Evolutionary conservation across 2,797 vertebrate genomes (phyloP), one percentile per base, ranked within the genome.

Genomic region (Cyclopterus lumpus): DNA sequence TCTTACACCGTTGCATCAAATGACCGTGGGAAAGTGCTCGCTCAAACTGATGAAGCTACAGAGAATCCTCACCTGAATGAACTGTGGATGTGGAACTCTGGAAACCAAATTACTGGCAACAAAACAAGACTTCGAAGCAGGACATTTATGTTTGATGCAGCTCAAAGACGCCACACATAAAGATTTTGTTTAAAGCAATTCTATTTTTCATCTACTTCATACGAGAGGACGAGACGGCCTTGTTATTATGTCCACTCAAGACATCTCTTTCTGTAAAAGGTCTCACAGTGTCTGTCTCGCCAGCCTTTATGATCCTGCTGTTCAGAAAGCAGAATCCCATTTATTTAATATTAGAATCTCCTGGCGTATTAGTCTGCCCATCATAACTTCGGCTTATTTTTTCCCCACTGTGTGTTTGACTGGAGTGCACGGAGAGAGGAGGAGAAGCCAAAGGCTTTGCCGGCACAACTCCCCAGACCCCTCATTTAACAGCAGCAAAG

Each of bases 401-500:
- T 30, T 77, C 75, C 77, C 30, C 32, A 49, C 15, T 67, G 10
- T 76, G 60, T 79, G 65, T 86, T 81, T 63, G 67, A 83, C 77
- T 75, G 78, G 73, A 81, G 68, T 51, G 74, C 30, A 60, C 12
- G 12, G 40, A 78, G 42, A 67, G 51, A 65, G 67, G 66, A 81
- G 62, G 71, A 85, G 79, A 79, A 83, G 86, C 88, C 84, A 82
- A 73, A 55, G 77, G 80, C 85, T 85, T 84, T 51, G 76, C 86
- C 75, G 15, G 65, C 78, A 73, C 77, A 85, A 86, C 81, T 92
- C 92, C 91, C 92, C 73, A 84, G 83, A 90, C 84, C 87, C 81
- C 86, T 90, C 86, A 90, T 93, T 93, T 93, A 91, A 92, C 85
- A 84, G 90, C 82, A 86, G 85, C 82, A 92, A 90, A 91, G 78